phyloP scores from a whole-genome alignment of 2,888 invertebrate genomes.

The Drosophila pseudotalamancana region DNA sequence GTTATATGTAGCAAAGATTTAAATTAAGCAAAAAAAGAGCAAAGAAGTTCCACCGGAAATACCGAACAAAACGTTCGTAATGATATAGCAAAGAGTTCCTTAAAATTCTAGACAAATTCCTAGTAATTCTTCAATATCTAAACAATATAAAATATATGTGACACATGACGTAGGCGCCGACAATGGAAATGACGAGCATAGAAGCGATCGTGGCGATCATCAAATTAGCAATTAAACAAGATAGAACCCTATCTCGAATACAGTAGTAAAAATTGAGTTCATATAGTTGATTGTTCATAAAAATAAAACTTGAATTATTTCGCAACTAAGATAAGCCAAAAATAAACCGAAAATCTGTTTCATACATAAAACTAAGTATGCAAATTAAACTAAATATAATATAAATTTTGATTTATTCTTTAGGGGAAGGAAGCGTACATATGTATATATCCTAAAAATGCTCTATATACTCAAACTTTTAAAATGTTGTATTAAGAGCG shows the following conservation, averaged over 20 bases:
- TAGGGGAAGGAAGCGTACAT: too few relatives aligned
- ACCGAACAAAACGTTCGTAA: neutral
- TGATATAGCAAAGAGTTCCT: constrained; percentile 29
- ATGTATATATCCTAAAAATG: too few relatives aligned
- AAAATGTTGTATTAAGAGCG: too few relatives aligned
- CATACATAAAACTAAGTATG: too few relatives aligned
- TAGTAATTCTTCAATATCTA: constrained; percentile 28
- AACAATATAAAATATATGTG: constrained; percentile 2
- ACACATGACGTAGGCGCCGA: constrained; percentile 25
- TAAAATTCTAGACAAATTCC: constrained; percentile 53
- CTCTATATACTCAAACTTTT: too few relatives aligned
- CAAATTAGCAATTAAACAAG: constrained; percentile 27
- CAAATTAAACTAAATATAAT: neutral
- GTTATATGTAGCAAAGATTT: neutral
- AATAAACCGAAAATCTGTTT: too few relatives aligned
- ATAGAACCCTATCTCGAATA: constrained; percentile 6
- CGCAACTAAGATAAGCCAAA: neutral
- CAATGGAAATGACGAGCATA: constrained; percentile 21
- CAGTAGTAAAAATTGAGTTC: neutral
- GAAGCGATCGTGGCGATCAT: constrained; percentile 46
- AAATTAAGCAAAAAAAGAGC: neutral
- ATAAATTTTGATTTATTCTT: too few relatives aligned
- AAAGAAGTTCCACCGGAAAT: constrained; percentile 31
- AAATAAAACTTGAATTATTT: neutral
- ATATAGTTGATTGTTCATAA: neutral